Evolutionary conservation across 2,797 vertebrate species (phyloP), one percentile per base, ranked within the genome.

Genomic region (Spatula versicolor): DNA sequence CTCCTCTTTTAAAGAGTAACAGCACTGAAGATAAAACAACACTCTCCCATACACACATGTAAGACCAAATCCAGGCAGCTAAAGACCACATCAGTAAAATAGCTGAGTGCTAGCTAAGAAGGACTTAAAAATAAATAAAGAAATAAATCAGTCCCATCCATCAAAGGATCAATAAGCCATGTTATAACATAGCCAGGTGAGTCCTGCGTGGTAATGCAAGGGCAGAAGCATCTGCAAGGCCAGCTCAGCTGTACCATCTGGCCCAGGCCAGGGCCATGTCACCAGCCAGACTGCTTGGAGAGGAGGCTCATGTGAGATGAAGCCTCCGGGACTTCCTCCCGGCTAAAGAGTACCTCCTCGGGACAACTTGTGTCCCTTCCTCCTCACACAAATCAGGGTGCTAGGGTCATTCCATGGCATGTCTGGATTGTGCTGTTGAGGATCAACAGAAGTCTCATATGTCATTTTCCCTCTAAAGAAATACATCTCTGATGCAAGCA

Each of bases 31-130:
- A 90, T 20, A 71, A 74, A 95, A 22, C 21, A 69, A 52, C n/a
- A 63, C 13, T n/a, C 37, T 86, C 41, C 13, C 25, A 45, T 19
- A 21, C 0, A 0, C 3, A 2, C 68, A 39, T 4, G 0, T 81
- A 76, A 87, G 23, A 39, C 16, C 7, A 2, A 7, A 12, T 13
- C 26, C 5, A 78, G 76, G 41, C 13, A 6, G 17, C 43, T 76
- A 48, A 78, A 66, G 62, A 72, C 35, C 22, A 43, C 26, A 25
- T 68, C 54, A 63, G 18, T 55, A 45, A 75, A 76, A 66, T 0
- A 88, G 11, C 66, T 37, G 31, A 64, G 20, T 14, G 31, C 13
- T 63, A 31, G 28, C 37, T 63, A 76, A 59, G 31, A 17, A 58
- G 25, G 20, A 50, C 23, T 50, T 56, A 33, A 78, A 91, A 31